Conservation (phyloP, 2,113 vertebrate species). For the Dipodomys ordii region DNA sequence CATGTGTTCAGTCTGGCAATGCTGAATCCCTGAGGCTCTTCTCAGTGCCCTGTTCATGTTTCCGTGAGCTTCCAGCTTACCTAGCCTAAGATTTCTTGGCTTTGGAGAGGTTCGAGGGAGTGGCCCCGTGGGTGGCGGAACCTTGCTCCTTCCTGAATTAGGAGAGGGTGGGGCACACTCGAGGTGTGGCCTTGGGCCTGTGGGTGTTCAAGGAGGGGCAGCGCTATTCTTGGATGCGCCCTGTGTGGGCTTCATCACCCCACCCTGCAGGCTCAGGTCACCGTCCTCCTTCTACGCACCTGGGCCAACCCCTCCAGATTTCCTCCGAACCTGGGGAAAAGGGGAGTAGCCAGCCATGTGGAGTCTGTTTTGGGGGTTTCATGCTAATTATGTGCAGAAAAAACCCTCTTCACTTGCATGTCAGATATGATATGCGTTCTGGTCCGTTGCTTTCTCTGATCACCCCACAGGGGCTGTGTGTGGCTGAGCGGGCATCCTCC, state of each 20-base stretch:
- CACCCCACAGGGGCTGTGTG: no score
- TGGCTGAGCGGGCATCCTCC: no score
- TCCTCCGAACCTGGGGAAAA: neutral
- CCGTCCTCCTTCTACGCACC: conserved; percentile 12
- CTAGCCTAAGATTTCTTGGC: conserved; percentile 1
- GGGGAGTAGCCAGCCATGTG: neutral
- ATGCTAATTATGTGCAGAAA: conserved; percentile 23
- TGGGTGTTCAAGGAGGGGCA: conserved; percentile 62
- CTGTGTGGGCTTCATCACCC: conserved; percentile 6
- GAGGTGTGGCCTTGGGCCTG: conserved; percentile 63
- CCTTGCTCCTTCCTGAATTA: conserved; percentile 45
- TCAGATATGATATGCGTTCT: neutral
- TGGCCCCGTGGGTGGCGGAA: conserved; percentile 24
- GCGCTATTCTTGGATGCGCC: conserved; percentile 75
- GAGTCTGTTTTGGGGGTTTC: neutral
- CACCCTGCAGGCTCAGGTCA: neutral
- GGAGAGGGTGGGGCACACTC: neutral
- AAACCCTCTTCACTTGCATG: neutral
- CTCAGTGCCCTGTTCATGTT: neutral
- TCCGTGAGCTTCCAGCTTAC: neutral
- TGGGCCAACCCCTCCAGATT: neutral
- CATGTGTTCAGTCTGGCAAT: neutral
- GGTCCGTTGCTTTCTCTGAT: neutral
- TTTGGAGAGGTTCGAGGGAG: conserved; percentile 53
- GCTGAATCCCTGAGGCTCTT: neutral